Evolutionary conservation across 64 coral and sea anemone genomes (phyloP).

Genomic region (Actinia tenebrosa): DNA sequence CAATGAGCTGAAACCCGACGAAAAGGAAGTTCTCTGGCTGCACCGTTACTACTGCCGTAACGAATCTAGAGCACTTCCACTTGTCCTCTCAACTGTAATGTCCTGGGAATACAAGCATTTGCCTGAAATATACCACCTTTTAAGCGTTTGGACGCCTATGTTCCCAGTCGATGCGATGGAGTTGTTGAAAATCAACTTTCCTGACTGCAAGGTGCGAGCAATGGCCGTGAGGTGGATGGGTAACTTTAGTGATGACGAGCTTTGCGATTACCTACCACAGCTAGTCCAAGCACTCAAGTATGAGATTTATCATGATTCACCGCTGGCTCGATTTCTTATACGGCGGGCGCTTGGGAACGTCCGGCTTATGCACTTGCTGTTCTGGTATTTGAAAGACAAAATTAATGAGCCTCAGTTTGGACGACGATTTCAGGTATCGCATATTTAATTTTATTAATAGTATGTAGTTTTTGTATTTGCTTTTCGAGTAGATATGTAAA

Average conservation of each 20-base stretch:
- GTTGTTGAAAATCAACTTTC: constrained; percentile 88
- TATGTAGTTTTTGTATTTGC: too few species aligned
- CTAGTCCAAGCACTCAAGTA: constrained; percentile 97
- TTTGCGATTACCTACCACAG: constrained; percentile 94
- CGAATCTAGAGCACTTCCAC: constrained; percentile 61
- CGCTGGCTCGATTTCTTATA: constrained; percentile 75
- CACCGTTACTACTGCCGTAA: constrained; percentile 67
- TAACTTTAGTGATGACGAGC: constrained; percentile 76
- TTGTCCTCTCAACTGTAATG: constrained; percentile 68
- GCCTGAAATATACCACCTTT: constrained; percentile 81
- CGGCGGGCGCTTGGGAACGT: constrained; percentile 78
- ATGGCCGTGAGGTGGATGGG: constrained; percentile 92
- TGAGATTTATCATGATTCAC: constrained; percentile 95
- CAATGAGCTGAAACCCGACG: constrained; percentile 85
- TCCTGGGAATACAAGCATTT: constrained; percentile 87
- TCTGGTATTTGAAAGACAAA: constrained; percentile 94
- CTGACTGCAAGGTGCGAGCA: constrained; percentile 74
- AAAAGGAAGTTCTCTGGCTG: constrained; percentile 72
- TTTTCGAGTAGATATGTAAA: too few species aligned
- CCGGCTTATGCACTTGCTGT: constrained; percentile 80
- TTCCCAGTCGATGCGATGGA: constrained; percentile 94
- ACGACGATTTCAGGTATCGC: constrained; percentile 69
- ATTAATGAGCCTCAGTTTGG: constrained; percentile 95
- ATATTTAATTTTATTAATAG: not conserved
- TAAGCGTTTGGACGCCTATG: constrained; percentile 82